phyloP scores from a whole-genome alignment of 2,113 vertebrate species.

The Poeciliopsis turrubarensis region DNA sequence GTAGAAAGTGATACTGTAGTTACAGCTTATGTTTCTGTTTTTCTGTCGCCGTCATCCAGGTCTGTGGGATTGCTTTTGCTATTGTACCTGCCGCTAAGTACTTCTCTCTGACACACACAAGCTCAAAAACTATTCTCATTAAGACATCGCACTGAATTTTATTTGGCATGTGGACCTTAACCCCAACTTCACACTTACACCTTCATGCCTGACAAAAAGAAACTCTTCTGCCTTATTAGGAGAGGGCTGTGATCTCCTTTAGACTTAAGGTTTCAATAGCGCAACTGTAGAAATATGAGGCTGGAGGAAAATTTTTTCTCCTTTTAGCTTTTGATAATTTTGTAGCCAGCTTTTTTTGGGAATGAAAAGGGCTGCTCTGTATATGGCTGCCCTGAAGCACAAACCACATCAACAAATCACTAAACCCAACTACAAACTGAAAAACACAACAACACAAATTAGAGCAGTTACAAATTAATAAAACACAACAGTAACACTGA shows the following conservation, averaged over 20 bases:
- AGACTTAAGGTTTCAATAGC: background rate
- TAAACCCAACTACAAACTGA: no score
- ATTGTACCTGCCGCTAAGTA: slow-evolving; percentile 38
- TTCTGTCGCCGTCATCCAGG: slow-evolving; percentile 45
- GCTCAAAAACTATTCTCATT: slow-evolving; percentile 14
- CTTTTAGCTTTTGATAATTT: background rate
- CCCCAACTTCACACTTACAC: background rate
- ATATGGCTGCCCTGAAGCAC: no score
- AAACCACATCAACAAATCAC: no score
- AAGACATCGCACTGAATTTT: background rate
- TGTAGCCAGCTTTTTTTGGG: no score
- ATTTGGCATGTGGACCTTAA: background rate
- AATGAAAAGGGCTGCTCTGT: no score
- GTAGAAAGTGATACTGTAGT: slow-evolving; percentile 56
- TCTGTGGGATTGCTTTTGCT: slow-evolving; percentile 35
- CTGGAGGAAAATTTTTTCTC: no score
- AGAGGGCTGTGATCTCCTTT: background rate
- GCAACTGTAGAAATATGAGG: background rate
- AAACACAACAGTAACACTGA: no score
- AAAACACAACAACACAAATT: no score
- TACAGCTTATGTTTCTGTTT: slow-evolving; percentile 62
- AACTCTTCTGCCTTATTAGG: background rate
- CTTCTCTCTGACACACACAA: slow-evolving; percentile 2
- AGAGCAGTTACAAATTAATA: no score
- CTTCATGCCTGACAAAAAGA: background rate